phyloP scores from a whole-genome alignment of 2,113 vertebrate species.

The Gymnarchus niloticus region DNA sequence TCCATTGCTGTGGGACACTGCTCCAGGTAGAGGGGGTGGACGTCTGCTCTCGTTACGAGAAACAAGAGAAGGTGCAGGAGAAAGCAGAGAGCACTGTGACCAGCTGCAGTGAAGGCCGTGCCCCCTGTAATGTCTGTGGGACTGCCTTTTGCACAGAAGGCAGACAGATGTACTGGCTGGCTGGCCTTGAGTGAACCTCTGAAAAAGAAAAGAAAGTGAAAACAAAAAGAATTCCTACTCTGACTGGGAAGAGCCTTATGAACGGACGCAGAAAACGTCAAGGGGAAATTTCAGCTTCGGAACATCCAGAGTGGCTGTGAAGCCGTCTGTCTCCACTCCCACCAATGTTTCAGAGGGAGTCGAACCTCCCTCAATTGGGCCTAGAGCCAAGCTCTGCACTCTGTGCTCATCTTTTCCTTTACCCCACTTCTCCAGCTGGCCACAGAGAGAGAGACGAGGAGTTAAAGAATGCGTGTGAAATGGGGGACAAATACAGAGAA shows the following conservation, averaged over 20 bases:
- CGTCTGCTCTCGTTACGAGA: neutral
- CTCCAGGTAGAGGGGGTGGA: constrained; percentile 35
- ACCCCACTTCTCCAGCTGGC: constrained; percentile 18
- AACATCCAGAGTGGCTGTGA: constrained; percentile 1
- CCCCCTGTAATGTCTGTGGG: constrained; percentile 34
- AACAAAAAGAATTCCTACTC: neutral
- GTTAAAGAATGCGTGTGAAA: neutral
- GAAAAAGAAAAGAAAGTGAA: neutral
- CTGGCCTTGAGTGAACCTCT: constrained; percentile 5
- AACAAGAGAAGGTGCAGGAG: neutral
- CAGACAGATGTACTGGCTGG: constrained; percentile 14
- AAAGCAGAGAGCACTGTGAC: constrained; percentile 39
- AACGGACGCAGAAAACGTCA: neutral
- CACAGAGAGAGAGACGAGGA: neutral
- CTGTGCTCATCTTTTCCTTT: constrained; percentile 17
- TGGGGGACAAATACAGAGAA: neutral
- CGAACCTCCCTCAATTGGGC: constrained; percentile 2
- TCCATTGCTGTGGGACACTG: constrained; percentile 55
- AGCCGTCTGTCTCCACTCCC: constrained; percentile 21
- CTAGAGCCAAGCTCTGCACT: constrained; percentile 12
- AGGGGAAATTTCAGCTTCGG: neutral
- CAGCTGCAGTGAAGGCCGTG: constrained; percentile 20
- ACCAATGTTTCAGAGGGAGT: neutral
- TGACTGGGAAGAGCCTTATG: neutral
- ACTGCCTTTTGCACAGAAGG: neutral